Evolutionary conservation across 2,888 invertebrate species (phyloP).

Genomic region (Agrilus cyanescens): DNA sequence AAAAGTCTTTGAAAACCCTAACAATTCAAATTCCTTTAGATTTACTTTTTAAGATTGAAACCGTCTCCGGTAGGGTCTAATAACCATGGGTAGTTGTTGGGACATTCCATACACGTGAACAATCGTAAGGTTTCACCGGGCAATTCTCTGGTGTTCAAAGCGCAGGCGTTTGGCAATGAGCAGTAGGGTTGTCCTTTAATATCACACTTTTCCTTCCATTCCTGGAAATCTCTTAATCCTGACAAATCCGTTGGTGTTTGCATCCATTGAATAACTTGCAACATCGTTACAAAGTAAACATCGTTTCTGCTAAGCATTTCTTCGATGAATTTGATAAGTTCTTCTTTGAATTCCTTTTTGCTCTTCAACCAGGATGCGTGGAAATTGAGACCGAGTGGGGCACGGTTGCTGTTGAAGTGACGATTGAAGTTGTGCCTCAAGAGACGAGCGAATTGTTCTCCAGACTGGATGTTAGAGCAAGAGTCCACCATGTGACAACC

Average conservation of each 20-base stretch:
- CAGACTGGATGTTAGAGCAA: constrained; percentile 83
- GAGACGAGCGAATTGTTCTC: constrained; percentile 81
- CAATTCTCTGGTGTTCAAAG: constrained; percentile 76
- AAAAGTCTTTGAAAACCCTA: too few relatives aligned
- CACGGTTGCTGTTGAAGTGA: constrained; percentile 85
- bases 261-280: constrained; percentile 90
- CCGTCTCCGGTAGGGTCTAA: constrained; percentile 91
- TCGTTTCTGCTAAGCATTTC: constrained; percentile 82
- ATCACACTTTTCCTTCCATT: constrained; percentile 93
- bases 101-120: constrained; percentile 93
- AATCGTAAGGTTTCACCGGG: constrained; percentile 86
- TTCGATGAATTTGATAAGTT: constrained; percentile 84
- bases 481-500: constrained; percentile 93
- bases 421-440: constrained; percentile 90
- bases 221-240: constrained; percentile 78
- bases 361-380: constrained; percentile 92
- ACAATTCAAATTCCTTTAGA: too few relatives aligned
- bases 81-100: constrained; percentile 91
- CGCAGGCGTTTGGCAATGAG: constrained; percentile 83
- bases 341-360: constrained; percentile 85
- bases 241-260: constrained; percentile 84
- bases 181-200: constrained; percentile 90
- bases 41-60: constrained; percentile 69
- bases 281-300: constrained; percentile 85
- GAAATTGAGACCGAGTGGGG: constrained; percentile 86